Evolutionary conservation across 2,797 vertebrate species (phyloP).

Genomic region (Siniperca undulata): DNA sequence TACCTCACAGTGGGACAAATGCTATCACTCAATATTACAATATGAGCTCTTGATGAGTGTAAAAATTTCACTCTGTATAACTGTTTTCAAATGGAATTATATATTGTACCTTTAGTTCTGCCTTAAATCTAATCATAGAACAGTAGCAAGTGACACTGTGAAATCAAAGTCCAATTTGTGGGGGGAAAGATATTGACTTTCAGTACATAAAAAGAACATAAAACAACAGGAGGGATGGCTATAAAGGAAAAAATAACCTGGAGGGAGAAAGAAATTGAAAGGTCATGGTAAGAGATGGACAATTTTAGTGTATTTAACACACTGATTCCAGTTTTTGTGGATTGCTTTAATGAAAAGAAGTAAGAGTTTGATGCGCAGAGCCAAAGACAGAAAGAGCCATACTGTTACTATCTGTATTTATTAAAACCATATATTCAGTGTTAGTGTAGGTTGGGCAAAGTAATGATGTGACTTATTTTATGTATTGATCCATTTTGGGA

Average conservation of each 20-base stretch:
- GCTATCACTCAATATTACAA: not conserved
- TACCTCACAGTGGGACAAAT: not conserved
- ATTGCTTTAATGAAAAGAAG: not conserved
- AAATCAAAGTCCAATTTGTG: not conserved
- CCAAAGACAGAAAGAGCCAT: not conserved
- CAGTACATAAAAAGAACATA: not conserved
- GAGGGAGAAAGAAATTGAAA: not conserved
- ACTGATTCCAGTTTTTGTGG: not conserved
- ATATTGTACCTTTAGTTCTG: not conserved
- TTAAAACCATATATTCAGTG: not conserved
- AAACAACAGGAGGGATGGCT: not conserved
- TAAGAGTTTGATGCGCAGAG: not conserved
- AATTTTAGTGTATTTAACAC: not conserved
- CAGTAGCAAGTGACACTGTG: not conserved
- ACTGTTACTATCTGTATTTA: not conserved
- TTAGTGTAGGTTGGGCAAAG: not conserved
- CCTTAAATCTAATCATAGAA: not conserved
- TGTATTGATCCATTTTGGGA: not conserved
- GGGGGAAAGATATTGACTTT: constrained; percentile 22
- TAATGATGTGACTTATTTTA: not conserved
- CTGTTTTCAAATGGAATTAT: not conserved
- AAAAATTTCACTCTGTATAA: not conserved
- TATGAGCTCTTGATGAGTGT: not conserved
- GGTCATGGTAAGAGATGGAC: not conserved
- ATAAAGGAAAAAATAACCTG: not conserved